phyloP scores from a whole-genome alignment of 2,888 invertebrate genomes.

The Melanchra persicariae region DNA sequence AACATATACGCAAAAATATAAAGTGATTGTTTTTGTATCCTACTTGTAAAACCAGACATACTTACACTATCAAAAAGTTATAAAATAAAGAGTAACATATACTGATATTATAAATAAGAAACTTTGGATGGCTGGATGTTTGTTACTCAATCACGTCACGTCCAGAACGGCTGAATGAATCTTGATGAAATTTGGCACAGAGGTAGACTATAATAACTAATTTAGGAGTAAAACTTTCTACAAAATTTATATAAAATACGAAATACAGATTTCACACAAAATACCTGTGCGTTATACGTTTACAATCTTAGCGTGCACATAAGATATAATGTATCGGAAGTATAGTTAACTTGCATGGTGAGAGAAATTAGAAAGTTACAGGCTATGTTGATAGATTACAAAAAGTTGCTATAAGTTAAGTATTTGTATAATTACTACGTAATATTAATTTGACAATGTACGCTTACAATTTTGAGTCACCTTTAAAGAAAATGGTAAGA shows the following conservation, averaged over 20 bases:
- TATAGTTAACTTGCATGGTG: constrained; percentile 6
- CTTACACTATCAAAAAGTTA: background rate
- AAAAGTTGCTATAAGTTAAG: background rate
- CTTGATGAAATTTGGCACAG: no score
- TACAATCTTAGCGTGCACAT: constrained; percentile 28
- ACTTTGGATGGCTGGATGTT: no score
- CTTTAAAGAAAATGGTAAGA: no score
- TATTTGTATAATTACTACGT: background rate
- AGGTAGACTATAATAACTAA: background rate
- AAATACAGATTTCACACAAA: background rate
- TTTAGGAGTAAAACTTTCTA: background rate
- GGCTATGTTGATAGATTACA: background rate
- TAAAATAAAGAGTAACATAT: constrained; percentile 5
- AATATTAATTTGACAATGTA: background rate
- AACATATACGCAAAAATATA: background rate
- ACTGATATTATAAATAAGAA: no score
- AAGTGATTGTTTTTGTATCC: background rate
- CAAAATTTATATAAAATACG: background rate
- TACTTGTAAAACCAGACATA: background rate
- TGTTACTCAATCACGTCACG: no score
- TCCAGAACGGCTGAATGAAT: no score
- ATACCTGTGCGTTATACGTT: constrained; percentile 12
- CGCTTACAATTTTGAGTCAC: background rate
- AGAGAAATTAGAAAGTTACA: background rate
- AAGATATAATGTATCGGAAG: background rate